phyloP scores from a whole-genome alignment of 2,113 vertebrate genomes.

The Plestiodon gilberti region DNA sequence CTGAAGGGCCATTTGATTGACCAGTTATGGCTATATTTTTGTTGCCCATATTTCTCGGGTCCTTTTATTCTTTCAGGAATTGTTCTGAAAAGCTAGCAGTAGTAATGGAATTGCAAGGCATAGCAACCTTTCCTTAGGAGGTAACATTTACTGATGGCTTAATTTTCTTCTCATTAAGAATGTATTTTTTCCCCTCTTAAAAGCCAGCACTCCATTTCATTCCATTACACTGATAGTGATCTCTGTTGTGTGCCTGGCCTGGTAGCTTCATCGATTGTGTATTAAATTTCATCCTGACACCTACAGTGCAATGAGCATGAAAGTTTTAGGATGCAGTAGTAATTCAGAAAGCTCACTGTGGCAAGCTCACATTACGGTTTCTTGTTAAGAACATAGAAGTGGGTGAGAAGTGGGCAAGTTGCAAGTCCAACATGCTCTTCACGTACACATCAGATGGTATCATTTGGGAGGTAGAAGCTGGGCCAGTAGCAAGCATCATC shows the following conservation, averaged over 20 bases:
- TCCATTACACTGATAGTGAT: constrained; percentile 18
- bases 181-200: background rate
- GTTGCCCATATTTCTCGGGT: background rate
- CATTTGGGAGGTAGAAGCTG: constrained; percentile 45
- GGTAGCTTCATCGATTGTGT: constrained; percentile 17
- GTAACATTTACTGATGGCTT: constrained; percentile 48
- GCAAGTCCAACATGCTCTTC: constrained; percentile 68
- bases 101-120: constrained; percentile 50
- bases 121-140: constrained; percentile 54
- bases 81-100: constrained; percentile 48
- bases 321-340: constrained; percentile 70
- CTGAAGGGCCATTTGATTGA: background rate
- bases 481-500: constrained; percentile 57
- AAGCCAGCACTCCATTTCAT: background rate
- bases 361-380: constrained; percentile 69
- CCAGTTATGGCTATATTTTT: background rate
- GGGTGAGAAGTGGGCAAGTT: constrained; percentile 61
- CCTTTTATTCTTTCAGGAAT: constrained; percentile 55
- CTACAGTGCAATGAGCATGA: constrained; percentile 45
- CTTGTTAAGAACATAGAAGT: constrained; percentile 62
- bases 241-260: constrained; percentile 26
- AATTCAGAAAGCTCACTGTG: constrained; percentile 57
- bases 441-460: constrained; percentile 65
- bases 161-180: constrained; percentile 46
- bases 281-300: constrained; percentile 58